phyloP scores from a whole-genome alignment of 2,113 vertebrate species.

The Sinocyclocheilus grahami region DNA sequence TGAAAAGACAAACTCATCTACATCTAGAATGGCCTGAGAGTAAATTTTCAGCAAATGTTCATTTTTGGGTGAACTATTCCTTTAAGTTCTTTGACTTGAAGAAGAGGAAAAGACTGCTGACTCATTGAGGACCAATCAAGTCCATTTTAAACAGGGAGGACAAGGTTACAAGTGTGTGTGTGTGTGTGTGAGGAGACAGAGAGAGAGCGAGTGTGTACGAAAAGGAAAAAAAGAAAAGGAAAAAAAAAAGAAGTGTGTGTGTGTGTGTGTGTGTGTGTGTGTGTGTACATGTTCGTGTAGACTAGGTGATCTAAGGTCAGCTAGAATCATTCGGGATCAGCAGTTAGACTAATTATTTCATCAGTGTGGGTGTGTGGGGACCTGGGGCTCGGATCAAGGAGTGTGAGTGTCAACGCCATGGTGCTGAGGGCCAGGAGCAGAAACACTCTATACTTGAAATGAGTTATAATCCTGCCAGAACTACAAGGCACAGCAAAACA shows the following conservation, averaged over 20 bases:
- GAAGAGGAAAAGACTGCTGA: not conserved
- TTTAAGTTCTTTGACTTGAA: not conserved
- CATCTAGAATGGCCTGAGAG: not conserved
- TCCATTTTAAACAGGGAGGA: not conserved
- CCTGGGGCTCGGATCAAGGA: conserved; percentile 17
- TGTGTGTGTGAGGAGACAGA: not conserved
- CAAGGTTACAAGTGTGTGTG: conserved; percentile 29
- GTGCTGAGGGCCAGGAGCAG: conserved; percentile 27
- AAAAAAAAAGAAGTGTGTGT: no score
- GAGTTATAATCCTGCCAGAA: conserved; percentile 44
- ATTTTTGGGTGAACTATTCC: not conserved
- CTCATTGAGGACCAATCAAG: conserved; percentile 14
- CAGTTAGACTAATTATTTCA: conserved; percentile 45
- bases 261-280: not conserved
- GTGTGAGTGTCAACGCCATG: conserved; percentile 4
- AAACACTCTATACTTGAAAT: conserved; percentile 20
- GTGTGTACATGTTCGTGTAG: not conserved
- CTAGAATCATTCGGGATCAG: conserved; percentile 38
- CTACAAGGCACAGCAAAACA: conserved; percentile 3
- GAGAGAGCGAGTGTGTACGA: conserved; percentile 28
- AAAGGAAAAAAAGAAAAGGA: not conserved
- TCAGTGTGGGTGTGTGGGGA: conserved; percentile 29
- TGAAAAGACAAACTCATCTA: not conserved
- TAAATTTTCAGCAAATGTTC: not conserved
- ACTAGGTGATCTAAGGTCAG: conserved; percentile 38